A percentile compares a stretch with the other conserved stretches of the same genome.
phyloP scores from a whole-genome alignment of 2,113 vertebrate species.

The Danionella cerebrum region DNA sequence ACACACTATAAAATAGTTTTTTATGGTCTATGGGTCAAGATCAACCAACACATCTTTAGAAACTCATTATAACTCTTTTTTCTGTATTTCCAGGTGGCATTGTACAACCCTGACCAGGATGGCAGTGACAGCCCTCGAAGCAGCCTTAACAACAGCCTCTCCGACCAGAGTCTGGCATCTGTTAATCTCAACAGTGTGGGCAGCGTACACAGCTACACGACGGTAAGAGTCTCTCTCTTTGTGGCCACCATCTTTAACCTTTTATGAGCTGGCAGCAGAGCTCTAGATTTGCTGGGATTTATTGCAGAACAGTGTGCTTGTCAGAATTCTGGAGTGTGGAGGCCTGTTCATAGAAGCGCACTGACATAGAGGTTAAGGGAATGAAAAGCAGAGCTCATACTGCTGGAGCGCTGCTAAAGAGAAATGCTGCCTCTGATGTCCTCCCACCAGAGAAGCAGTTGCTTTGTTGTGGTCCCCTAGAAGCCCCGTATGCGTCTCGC shows the following conservation, averaged over 20 bases:
- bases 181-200: constrained; percentile 88
- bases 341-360: constrained; percentile 14
- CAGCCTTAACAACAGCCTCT: constrained; percentile 95
- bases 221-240: constrained; percentile 58
- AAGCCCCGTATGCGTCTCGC: constrained; percentile 56
- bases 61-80: not conserved
- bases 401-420: constrained; percentile 64
- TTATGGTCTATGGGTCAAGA: no score
- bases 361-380: constrained; percentile 55
- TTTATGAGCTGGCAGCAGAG: not conserved
- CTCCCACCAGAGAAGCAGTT: constrained; percentile 67
- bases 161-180: constrained; percentile 87
- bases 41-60: not conserved
- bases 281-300: constrained; percentile 6
- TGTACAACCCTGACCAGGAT: constrained; percentile 86
- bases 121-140: constrained; percentile 87
- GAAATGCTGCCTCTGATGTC: constrained; percentile 60
- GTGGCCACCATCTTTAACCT: not conserved
- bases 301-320: not conserved
- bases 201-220: constrained; percentile 83
- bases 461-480: constrained; percentile 65
- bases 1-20: no score
- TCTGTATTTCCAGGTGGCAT: constrained; percentile 72
- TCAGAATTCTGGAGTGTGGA: not conserved
- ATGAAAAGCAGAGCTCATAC: constrained; percentile 56